These are phyloP conservation scores for Listronotus bonariensis DNA, from an alignment of 1,140 invertebrate genomes.

Conservation along the genomic window DNA sequence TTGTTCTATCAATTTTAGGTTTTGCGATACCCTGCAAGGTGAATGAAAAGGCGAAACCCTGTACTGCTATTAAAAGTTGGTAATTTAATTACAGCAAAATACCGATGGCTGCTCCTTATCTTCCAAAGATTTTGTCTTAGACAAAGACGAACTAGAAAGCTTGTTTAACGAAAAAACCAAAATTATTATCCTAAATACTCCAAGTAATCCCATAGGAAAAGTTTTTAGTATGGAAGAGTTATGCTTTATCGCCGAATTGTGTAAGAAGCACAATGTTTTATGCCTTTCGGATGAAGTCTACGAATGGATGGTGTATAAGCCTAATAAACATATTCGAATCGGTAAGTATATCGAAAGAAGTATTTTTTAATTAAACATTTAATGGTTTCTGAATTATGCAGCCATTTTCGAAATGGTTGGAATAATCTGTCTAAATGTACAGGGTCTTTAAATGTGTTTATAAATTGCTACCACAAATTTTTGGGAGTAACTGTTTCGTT, in stretches of 20 bases:
- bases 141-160: conserved; percentile 77
- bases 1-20: too few species aligned
- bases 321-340: conserved; percentile 71
- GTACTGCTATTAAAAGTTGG: too few species aligned
- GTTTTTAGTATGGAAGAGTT: conserved; percentile 77
- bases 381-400: too few species aligned
- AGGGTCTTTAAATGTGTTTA: too few species aligned
- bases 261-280: conserved; percentile 90
- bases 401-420: too few species aligned
- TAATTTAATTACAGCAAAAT: conserved; percentile 35
- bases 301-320: conserved; percentile 94
- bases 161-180: conserved; percentile 94
- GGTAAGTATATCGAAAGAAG: conserved; percentile 47
- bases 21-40: too few species aligned
- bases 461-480: too few species aligned
- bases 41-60: too few species aligned
- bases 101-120: conserved; percentile 40
- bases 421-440: too few species aligned
- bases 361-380: too few species aligned
- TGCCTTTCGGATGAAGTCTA: conserved; percentile 98
- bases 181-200: conserved; percentile 94
- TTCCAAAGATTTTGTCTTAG: conserved; percentile 91
- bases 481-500: too few species aligned
- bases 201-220: conserved; percentile 95
- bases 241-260: conserved; percentile 81